These are phyloP conservation scores for Caretta caretta DNA, from an alignment of 2,113 vertebrate genomes.

Conservation along the genomic window DNA sequence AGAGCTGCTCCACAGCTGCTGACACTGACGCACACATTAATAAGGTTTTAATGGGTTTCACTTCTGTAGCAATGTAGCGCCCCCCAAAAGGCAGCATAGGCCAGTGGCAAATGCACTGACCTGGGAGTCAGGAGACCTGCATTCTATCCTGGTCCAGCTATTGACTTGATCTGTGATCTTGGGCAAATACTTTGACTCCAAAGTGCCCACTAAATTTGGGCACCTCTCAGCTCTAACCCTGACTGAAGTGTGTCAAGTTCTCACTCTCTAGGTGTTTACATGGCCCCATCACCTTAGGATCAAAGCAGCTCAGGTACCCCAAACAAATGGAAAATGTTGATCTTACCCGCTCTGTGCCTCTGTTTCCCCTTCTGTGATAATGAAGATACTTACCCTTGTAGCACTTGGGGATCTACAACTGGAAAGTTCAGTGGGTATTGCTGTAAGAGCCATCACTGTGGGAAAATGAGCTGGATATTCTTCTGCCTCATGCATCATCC, in stretches of 20 bases:
- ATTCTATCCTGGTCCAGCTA: neutral
- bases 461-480: neutral
- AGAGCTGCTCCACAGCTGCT: neutral
- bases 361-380: neutral
- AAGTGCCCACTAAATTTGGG: neutral
- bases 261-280: neutral
- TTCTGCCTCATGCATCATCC: rapidly evolving
- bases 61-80: too few relatives aligned
- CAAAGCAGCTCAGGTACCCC: neutral
- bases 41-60: neutral
- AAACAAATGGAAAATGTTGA: rapidly evolving
- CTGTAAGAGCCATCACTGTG: neutral
- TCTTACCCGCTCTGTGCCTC: neutral
- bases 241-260: neutral
- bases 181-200: rapidly evolving
- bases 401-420: neutral
- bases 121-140: neutral
- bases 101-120: neutral
- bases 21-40: neutral
- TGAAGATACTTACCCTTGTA: rapidly evolving
- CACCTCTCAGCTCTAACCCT: neutral
- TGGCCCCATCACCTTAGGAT: neutral
- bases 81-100: neutral
- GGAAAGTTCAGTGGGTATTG: neutral
- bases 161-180: rapidly evolving